These are phyloP conservation scores for Amphipoea lucens DNA, from an alignment of 2,888 invertebrate species.

Conservation along the genomic window DNA sequence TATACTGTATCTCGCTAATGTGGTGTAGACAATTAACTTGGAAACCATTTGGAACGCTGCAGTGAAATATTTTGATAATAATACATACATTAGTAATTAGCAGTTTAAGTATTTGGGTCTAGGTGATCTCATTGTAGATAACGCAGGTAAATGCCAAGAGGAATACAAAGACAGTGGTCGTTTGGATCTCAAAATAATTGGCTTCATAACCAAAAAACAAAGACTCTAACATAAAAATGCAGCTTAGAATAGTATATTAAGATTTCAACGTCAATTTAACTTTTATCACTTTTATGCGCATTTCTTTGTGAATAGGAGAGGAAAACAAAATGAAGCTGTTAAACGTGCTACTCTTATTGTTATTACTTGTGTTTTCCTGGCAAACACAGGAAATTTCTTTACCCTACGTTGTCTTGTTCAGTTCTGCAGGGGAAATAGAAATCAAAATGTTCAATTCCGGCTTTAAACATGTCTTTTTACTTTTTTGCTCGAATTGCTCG, in stretches of 20 bases:
- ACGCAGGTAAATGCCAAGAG: slow-evolving; percentile 41
- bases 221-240: background rate
- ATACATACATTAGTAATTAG: slow-evolving; percentile 63
- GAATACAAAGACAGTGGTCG: slow-evolving; percentile 39
- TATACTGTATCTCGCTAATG: slow-evolving; percentile 66
- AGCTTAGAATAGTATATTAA: slow-evolving; percentile 7
- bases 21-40: slow-evolving; percentile 63
- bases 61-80: slow-evolving; percentile 63
- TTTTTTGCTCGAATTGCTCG: slow-evolving; percentile 22
- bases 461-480: slow-evolving; percentile 3
- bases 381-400: slow-evolving; percentile 20
- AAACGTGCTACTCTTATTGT: slow-evolving; percentile 33
- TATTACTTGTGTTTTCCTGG: slow-evolving; percentile 39
- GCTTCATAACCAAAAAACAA: slow-evolving; percentile 13
- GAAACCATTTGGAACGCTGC: slow-evolving; percentile 58
- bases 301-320: slow-evolving; percentile 17
- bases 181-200: slow-evolving; percentile 28
- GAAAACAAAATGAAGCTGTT: slow-evolving; percentile 40
- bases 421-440: slow-evolving; percentile 14
- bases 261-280: slow-evolving; percentile 21
- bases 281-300: slow-evolving; percentile 28
- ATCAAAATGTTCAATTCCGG: slow-evolving; percentile 26
- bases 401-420: slow-evolving; percentile 14
- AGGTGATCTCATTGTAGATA: slow-evolving; percentile 60
- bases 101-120: slow-evolving; percentile 65